Evolutionary conservation across 2,113 vertebrate species (phyloP), one percentile per base, ranked within the genome.

Genomic region (Mus spicilegus): DNA sequence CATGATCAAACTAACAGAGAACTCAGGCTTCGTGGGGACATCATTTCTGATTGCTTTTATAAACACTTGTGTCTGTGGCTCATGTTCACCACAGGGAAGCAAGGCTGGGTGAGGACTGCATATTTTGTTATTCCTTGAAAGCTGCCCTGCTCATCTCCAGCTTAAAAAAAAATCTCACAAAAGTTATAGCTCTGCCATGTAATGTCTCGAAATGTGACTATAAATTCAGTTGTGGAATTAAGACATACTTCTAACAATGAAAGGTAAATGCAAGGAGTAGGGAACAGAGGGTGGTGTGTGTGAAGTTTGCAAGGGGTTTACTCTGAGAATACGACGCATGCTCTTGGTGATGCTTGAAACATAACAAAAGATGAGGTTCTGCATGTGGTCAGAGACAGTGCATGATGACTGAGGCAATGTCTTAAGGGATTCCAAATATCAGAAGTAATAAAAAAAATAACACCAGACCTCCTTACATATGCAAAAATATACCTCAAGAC

Each of bases 151-250:
- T 87, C 46, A 56, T 26, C 7, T 67, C 36, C 58, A 87, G 36
- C 58, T 87, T n/a, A n/a, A 67, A 76, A 92, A 67, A 87, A 93
- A 67, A 77, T 30, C 54, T 84, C 80, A 36, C 42, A 46, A 82
- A n/a, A 36, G 28, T 24, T 22, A 24, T 17, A 3, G 56, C 76
- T 67, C 39, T 78, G 17, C 61, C 13, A 42, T 36, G 5, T 54
- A 16, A 9, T 69, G 16, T 77, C 4, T 26, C 63, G 20, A 22
- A 39, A 56, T 78, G 19, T 56, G 61, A 93, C 11, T 30, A 67
- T 24, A 87, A 54, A 69, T 42, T 42, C 46, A 87, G 12, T 11
- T 49, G 24, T 54, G 46, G 20, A n/a, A 65, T 49, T 26, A 39
- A n/a, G 24, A 12, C 20, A 42, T 54, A n/a, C 42, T 76, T 67